A percentile compares a stretch with the other conserved stretches of the same genome.
Conservation (phyloP, 2,113 vertebrate genomes). For the Toxostoma redivivum region DNA sequence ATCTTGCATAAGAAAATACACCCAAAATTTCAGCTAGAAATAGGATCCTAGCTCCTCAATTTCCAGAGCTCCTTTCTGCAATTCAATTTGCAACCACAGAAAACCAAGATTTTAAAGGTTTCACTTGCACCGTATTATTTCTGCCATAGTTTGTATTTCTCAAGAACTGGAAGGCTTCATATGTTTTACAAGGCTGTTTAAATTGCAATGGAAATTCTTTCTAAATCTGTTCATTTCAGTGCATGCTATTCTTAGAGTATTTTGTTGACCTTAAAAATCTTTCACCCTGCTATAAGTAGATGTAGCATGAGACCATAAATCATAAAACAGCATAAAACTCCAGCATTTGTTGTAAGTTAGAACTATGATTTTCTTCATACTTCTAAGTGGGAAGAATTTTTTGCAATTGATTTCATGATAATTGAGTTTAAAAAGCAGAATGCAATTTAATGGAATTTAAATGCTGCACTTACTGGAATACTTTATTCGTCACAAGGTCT, state of each 20-base stretch:
- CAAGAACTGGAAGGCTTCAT: neutral
- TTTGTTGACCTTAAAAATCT: neutral
- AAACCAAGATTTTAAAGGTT: neutral
- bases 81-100: neutral
- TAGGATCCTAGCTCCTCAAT: neutral
- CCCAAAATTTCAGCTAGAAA: neutral
- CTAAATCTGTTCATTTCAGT: neutral
- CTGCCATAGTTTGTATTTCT: neutral
- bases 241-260: neutral
- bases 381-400: neutral
- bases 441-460: constrained; percentile 51
- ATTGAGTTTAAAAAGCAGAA: constrained; percentile 47
- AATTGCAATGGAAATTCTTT: neutral
- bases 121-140: neutral
- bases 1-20: neutral
- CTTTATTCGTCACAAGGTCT: constrained; percentile 39
- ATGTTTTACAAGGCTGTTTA: neutral
- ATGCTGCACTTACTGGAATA: constrained; percentile 42
- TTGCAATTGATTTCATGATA: constrained; percentile 45
- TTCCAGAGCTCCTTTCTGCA: neutral
- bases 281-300: neutral
- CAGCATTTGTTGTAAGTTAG: neutral
- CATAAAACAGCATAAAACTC: neutral
- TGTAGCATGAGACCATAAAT: neutral
- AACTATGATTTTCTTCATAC: neutral